Conservation (phyloP, 2,888 invertebrate species). For the Aquatica leii region DNA sequence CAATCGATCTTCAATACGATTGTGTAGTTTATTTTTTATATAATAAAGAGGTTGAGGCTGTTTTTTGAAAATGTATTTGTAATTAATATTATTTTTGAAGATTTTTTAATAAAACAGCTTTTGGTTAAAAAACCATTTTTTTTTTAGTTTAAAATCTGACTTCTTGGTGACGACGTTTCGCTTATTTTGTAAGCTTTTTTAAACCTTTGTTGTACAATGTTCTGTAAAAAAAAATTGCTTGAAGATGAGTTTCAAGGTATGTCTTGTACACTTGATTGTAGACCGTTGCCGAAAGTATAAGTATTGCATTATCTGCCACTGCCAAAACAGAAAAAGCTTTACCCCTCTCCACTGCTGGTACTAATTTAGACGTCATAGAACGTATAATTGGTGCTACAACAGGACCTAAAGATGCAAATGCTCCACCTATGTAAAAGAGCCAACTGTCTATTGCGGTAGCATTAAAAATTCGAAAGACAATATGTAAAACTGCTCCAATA, state of each 20-base stretch:
- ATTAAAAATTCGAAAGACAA: conserved; percentile 73
- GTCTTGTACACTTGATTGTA: conserved; percentile 78
- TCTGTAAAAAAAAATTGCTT: conserved; percentile 75
- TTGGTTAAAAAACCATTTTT: too few relatives aligned
- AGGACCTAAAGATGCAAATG: conserved; percentile 78
- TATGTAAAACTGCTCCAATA: conserved; percentile 75
- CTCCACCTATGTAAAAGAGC: conserved; percentile 75
- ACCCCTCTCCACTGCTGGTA: conserved; percentile 75
- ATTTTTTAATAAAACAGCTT: too few relatives aligned
- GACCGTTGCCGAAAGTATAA: conserved; percentile 75
- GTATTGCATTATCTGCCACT: conserved; percentile 83
- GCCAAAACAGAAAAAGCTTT: conserved; percentile 80
- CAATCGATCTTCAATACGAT: too few relatives aligned
- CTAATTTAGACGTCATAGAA: conserved; percentile 83
- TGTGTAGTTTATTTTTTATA: too few relatives aligned
- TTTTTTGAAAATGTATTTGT: too few relatives aligned
- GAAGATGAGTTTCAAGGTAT: conserved; percentile 67
- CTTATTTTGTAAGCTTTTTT: too few relatives aligned
- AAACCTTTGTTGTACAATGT: too few relatives aligned
- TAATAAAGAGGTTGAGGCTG: too few relatives aligned
- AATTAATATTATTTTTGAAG: too few relatives aligned
- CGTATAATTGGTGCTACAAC: conserved; percentile 80
- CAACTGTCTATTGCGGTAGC: conserved; percentile 65
- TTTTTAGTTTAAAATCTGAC: too few relatives aligned
- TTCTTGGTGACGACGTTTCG: too few relatives aligned